phyloP scores from a whole-genome alignment of 2,888 invertebrate genomes.

The Flabesymbios commensalis region DNA sequence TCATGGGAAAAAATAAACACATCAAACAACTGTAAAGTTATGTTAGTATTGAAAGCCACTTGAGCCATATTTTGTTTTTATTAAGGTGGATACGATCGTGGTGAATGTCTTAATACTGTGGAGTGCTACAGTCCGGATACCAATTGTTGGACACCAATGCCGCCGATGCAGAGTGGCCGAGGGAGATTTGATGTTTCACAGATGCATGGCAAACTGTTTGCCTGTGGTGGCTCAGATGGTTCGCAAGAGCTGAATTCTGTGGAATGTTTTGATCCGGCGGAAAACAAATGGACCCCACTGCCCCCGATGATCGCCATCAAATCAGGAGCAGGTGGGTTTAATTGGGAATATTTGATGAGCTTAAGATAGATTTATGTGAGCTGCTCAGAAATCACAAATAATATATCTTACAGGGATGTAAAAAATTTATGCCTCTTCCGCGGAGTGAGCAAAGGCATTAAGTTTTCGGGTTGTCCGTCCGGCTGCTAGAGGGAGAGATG shows the following conservation, averaged over 20 bases:
- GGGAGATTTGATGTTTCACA: slow-evolving; percentile 18
- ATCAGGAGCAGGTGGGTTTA: slow-evolving; percentile 69
- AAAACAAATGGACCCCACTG: slow-evolving; percentile 64
- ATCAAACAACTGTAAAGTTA: too few relatives aligned
- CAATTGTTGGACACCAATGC: slow-evolving; percentile 80
- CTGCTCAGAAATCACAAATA: too few relatives aligned
- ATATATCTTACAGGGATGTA: too few relatives aligned
- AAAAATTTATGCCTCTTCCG: too few relatives aligned
- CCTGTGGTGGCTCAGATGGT: slow-evolving; percentile 81
- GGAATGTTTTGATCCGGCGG: slow-evolving; percentile 68
- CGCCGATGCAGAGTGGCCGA: slow-evolving; percentile 79
- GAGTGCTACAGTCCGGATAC: slow-evolving; percentile 85
- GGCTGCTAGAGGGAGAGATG: too few relatives aligned
- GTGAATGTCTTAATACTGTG: slow-evolving; percentile 88
- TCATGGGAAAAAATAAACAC: too few relatives aligned
- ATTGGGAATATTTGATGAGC: not conserved
- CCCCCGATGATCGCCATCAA: slow-evolving; percentile 69
- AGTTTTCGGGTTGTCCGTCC: too few relatives aligned
- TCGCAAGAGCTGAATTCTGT: slow-evolving; percentile 77
- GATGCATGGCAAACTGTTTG: slow-evolving; percentile 71
- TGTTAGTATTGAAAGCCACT: too few relatives aligned
- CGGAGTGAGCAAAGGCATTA: too few relatives aligned
- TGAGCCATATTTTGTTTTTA: too few relatives aligned
- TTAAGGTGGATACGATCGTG: slow-evolving; percentile 88
- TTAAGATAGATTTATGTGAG: not conserved